Evolutionary conservation across 2,888 invertebrate genomes (phyloP).

Genomic region (Chymomyza procnemis): DNA sequence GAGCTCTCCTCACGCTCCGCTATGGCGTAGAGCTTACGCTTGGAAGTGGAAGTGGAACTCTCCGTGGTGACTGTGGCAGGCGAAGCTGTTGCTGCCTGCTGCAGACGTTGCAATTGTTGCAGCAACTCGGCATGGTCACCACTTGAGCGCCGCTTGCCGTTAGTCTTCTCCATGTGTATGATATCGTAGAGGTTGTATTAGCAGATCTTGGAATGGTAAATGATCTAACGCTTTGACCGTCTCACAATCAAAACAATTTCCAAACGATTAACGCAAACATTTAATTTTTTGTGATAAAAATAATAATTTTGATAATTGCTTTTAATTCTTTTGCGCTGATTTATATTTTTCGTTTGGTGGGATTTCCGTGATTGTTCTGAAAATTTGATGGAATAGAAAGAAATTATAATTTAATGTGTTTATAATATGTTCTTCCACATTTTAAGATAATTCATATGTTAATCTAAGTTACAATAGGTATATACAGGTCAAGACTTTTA

Average conservation of each 20-base stretch:
- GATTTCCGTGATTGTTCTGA: conserved; percentile 47
- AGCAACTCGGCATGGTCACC: conserved; percentile 32
- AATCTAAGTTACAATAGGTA: no score
- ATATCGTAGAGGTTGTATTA: not conserved
- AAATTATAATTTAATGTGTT: no score
- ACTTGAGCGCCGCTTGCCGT: conserved; percentile 43
- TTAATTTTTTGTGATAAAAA: not conserved
- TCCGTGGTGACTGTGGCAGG: conserved; percentile 9
- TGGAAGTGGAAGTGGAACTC: conserved; percentile 37
- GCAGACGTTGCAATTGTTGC: conserved; percentile 25
- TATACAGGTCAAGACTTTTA: no score
- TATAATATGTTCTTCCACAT: no score
- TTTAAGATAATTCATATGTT: no score
- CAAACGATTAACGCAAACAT: conserved; percentile 43
- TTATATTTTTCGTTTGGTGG: conserved; percentile 40
- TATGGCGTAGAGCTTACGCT: conserved; percentile 64
- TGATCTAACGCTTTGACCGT: not conserved
- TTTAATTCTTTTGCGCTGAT: conserved; percentile 4
- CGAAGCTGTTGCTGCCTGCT: conserved; percentile 9
- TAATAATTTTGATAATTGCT: not conserved
- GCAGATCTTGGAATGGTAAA: not conserved
- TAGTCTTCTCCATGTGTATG: conserved; percentile 52
- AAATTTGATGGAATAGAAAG: no score
- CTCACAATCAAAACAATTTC: conserved; percentile 53
- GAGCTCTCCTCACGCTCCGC: conserved; percentile 60